Evolutionary conservation across 2,888 invertebrate genomes (phyloP).

Genomic region (Proisotoma minuta): DNA sequence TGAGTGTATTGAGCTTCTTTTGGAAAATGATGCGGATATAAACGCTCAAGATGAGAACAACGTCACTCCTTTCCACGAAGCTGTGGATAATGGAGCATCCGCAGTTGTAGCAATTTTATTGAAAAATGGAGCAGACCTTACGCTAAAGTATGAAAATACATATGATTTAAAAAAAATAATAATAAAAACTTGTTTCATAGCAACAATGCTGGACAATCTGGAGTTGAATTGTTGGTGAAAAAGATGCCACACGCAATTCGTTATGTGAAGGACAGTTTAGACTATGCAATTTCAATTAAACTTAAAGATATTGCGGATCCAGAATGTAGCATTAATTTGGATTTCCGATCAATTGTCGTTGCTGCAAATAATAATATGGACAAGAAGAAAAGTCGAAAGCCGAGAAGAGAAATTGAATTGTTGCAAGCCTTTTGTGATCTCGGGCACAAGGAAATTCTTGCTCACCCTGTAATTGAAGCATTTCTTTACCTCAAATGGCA

Average conservation of each 20-base stretch:
- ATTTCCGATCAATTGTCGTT: constrained; percentile 10
- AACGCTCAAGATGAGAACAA: constrained; percentile 15
- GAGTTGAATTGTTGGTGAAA: constrained; percentile 8
- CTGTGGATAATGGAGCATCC: constrained; percentile 1
- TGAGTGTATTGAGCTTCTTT: constrained; percentile 5
- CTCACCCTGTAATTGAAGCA: constrained; percentile 79
- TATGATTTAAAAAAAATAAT: not conserved
- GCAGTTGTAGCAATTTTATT: not conserved
- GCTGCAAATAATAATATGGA: not conserved
- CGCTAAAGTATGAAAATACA: not conserved
- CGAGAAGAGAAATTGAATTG: constrained; percentile 11
- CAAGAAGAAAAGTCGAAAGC: not conserved
- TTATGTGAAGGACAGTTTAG: constrained; percentile 10
- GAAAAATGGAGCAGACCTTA: constrained; percentile 7
- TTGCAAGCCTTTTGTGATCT: constrained; percentile 3
- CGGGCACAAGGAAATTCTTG: constrained; percentile 61
- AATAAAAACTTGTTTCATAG: not conserved
- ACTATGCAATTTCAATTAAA: not conserved
- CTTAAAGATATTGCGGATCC: constrained; percentile 1
- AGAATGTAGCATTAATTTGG: not conserved
- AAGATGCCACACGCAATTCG: constrained; percentile 20
- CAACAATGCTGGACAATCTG: constrained; percentile 13
- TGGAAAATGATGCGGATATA: constrained; percentile 4
- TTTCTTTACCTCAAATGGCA: constrained; percentile 82
- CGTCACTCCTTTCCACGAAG: constrained; percentile 1